Evolutionary conservation across 2,888 invertebrate genomes (phyloP).

Genomic region (Ophioninae sp.): DNA sequence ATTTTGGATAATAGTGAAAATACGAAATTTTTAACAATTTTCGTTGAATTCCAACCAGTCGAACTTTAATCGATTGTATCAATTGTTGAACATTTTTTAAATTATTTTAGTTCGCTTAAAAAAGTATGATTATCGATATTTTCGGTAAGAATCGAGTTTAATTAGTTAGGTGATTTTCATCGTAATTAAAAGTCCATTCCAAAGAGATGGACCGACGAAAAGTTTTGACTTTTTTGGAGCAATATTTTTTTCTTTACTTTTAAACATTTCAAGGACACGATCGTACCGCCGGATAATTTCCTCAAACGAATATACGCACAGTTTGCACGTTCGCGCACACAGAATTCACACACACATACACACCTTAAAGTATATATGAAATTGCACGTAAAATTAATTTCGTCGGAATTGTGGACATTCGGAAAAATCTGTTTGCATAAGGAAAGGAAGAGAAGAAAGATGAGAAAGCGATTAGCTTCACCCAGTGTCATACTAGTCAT

Average conservation of each 20-base stretch:
- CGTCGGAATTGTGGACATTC: conserved; percentile 36
- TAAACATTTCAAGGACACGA: background rate
- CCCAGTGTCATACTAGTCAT: conserved; percentile 74
- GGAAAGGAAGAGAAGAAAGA: conserved; percentile 8
- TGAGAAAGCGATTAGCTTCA: conserved; percentile 39
- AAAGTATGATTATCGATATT: background rate
- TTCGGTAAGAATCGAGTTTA: background rate
- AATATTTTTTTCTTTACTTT: background rate
- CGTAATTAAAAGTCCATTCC: background rate
- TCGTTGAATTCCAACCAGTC: too few species aligned
- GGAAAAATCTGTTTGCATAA: conserved; percentile 41
- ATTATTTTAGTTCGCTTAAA: background rate
- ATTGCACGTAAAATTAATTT: conserved; percentile 41
- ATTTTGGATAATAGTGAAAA: too few species aligned
- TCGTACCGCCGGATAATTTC: conserved; percentile 7
- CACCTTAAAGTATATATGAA: conserved; percentile 16
- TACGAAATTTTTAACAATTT: too few species aligned
- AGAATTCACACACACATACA: conserved; percentile 3
- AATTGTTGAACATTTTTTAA: background rate
- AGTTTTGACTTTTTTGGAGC: background rate
- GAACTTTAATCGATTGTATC: too few species aligned
- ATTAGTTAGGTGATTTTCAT: background rate
- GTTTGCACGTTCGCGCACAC: conserved; percentile 42
- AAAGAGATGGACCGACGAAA: background rate
- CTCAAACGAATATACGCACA: conserved; percentile 31